Base-by-base conservation (phyloP, 2,113 vertebrate genomes). In the Hipposideros armiger region DNA sequence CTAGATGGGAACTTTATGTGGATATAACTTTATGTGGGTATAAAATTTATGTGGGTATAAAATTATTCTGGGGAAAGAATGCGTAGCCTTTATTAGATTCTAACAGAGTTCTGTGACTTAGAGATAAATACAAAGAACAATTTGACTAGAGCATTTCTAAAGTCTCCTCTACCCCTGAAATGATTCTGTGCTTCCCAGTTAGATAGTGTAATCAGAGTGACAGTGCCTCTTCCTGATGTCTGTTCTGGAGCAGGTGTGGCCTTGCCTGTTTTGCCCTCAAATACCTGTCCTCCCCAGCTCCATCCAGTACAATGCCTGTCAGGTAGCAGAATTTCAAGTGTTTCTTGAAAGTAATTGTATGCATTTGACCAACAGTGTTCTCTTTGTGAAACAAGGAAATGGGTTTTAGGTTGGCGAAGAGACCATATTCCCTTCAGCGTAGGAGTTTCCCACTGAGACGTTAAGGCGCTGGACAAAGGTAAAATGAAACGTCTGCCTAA, bases 121-220 rank as follows among this genome's bases (percentile, higher is more conserved):
- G 67, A 92, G 60, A 64, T 52, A 94, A 92, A 69, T 64, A 89
- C 50, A 73, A 93, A 92, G 66, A 90, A 88, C 73, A 26, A 24
- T 50, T 60, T 17, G 26, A 85, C 24, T 42, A 86, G 56, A 77
- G 54, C n/a, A 24, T 32, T 36, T 80, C 73, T 97, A 36, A 87
- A 88, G 42, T 72, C 72, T 26, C 42, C 60, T 80, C 20, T 62
- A 16, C 8, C 9, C 22, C 42, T 40, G 32, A 90, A 67, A 83
- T 67, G 4, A 36, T 81, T 86, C 40, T 90, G 36, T 77, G 26
- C 42, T 91, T 88, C 77, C 9, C 80, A 40, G 15, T 22, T 26
- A 67, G 19, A 64, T 56, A 36, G 5, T 62, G 40, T 45, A 56
- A 72, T n/a, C 20, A 15, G 14, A 69, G 15, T 66, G 5, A 62